phyloP scores from a whole-genome alignment of 2,797 vertebrate genomes.

The Gambelia wislizenii region DNA sequence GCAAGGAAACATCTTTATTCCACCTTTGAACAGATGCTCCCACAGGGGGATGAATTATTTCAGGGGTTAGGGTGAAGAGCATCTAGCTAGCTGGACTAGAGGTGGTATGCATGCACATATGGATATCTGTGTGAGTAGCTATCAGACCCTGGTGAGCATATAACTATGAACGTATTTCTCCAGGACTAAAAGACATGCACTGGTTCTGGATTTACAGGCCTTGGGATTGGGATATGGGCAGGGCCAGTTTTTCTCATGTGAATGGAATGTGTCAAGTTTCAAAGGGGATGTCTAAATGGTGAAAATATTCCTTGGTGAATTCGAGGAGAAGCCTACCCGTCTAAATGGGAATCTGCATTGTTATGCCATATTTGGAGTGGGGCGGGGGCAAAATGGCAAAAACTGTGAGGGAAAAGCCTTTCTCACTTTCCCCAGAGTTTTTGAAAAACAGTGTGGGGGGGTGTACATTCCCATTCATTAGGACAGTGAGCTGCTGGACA shows the following conservation, averaged over 20 bases:
- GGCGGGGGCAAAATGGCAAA: no score
- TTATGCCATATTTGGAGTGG: no score
- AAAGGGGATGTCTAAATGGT: no score
- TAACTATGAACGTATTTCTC: background rate
- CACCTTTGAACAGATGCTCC: background rate
- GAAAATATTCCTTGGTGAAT: no score
- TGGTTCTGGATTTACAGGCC: background rate
- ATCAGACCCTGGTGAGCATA: background rate
- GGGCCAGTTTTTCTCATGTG: background rate
- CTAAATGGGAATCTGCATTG: no score
- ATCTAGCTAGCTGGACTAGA: background rate
- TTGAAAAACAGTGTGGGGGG: no score
- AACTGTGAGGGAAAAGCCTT: no score
- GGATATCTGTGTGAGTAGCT: no score
- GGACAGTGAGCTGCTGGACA: no score
- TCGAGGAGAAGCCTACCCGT: no score
- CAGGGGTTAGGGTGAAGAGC: background rate
- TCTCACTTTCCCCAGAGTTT: no score
- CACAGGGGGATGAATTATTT: background rate
- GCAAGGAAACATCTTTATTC: conserved; percentile 30
- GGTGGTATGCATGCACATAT: background rate
- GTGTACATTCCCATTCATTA: no score
- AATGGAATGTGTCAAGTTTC: background rate
- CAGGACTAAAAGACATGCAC: background rate
- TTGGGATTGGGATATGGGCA: background rate